phyloP scores from a whole-genome alignment of 2,797 vertebrate species.

The Tauraco hartlaubi region DNA sequence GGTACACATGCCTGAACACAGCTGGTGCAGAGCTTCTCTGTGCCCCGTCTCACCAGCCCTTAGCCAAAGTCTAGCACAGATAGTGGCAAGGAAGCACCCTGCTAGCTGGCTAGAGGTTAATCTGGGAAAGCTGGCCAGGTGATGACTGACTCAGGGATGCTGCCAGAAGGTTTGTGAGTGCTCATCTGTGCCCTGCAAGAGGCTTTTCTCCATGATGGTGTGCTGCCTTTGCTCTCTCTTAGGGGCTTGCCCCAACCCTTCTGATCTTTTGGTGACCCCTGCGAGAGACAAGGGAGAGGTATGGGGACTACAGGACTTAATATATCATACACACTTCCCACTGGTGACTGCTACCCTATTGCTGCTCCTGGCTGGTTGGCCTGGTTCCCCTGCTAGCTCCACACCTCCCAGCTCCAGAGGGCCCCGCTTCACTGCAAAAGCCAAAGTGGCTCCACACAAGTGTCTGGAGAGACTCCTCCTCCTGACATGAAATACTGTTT shows the following conservation, averaged over 20 bases:
- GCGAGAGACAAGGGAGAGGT: not conserved
- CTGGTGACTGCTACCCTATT: not conserved
- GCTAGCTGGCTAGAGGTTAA: not conserved
- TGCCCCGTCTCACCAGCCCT: rapidly evolving
- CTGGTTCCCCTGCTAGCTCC: not conserved
- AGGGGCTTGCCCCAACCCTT: not conserved
- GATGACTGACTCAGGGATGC: not conserved
- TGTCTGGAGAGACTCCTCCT: not conserved
- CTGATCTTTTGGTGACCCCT: not conserved
- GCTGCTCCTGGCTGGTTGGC: not conserved
- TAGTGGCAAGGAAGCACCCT: not conserved
- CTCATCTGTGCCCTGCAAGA: not conserved
- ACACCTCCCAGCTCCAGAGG: not conserved
- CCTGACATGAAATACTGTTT: not conserved
- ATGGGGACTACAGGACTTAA: not conserved
- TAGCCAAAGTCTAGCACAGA: not conserved
- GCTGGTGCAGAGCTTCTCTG: not conserved
- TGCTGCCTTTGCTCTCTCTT: not conserved
- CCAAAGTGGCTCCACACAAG: not conserved
- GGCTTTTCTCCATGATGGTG: not conserved
- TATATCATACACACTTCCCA: not conserved
- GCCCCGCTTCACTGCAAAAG: not conserved
- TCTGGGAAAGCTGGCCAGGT: not conserved
- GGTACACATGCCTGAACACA: not conserved
- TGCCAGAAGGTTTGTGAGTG: not conserved